These are phyloP conservation scores for Drosophila cardini DNA, from an alignment of 1,140 invertebrate species.

Conservation along the genomic window DNA sequence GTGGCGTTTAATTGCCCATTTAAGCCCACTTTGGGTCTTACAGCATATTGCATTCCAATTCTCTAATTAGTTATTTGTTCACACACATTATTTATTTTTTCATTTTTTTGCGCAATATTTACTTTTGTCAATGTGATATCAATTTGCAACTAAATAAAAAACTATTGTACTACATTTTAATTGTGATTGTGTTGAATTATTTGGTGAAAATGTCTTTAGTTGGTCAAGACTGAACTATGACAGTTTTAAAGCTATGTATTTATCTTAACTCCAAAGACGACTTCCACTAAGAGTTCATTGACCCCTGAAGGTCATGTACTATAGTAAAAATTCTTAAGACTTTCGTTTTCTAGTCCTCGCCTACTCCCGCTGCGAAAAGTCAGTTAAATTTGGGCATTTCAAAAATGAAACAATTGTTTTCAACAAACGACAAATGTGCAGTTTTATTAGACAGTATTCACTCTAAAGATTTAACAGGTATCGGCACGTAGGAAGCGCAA, in stretches of 20 bases:
- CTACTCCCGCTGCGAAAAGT: not conserved
- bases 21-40: not conserved
- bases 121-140: conserved; percentile 79
- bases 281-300: too few relatives aligned
- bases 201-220: too few relatives aligned
- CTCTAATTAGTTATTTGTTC: conserved; percentile 51
- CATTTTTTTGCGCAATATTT: conserved; percentile 66
- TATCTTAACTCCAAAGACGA: too few relatives aligned
- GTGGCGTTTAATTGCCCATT: conserved; percentile 1
- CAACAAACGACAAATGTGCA: too few relatives aligned
- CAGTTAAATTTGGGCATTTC: not conserved
- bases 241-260: too few relatives aligned
- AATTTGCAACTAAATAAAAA: conserved; percentile 76
- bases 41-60: conserved; percentile 33
- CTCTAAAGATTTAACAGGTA: conserved; percentile 37
- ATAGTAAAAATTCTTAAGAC: too few relatives aligned
- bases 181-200: not conserved
- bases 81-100: conserved; percentile 72
- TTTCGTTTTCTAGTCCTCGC: not conserved
- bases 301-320: too few relatives aligned
- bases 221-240: too few relatives aligned
- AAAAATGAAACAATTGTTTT: conserved; percentile 30
- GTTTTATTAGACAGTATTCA: conserved; percentile 3
- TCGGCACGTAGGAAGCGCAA: conserved; percentile 53
- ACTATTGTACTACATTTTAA: conserved; percentile 43